Evolutionary conservation across 2,888 invertebrate genomes (phyloP).

Genomic region (Bhutanitis thaidina): DNA sequence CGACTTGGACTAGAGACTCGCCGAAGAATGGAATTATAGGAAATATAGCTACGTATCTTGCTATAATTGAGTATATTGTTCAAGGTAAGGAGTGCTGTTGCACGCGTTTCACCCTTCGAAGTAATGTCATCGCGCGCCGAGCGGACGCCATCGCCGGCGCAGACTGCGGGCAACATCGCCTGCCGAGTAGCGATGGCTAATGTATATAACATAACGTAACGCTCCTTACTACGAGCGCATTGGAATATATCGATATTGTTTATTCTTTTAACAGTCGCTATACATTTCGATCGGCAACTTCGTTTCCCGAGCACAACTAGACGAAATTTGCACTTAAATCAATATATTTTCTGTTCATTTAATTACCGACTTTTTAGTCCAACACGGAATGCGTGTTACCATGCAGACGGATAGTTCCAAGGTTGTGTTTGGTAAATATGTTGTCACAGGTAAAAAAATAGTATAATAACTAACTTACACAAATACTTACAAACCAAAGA

Average conservation of each 20-base stretch:
- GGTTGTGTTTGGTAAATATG: background rate
- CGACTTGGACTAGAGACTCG: too few relatives aligned
- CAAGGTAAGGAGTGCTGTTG: too few relatives aligned
- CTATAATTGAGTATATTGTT: too few relatives aligned
- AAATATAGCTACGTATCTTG: too few relatives aligned
- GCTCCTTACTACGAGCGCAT: background rate
- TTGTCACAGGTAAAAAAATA: background rate
- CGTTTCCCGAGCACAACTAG: background rate
- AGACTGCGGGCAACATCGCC: background rate
- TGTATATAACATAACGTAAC: too few relatives aligned
- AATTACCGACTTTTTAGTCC: too few relatives aligned
- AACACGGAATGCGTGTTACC: background rate
- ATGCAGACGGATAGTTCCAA: background rate
- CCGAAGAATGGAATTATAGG: too few relatives aligned
- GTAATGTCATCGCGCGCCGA: background rate
- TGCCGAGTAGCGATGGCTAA: too few relatives aligned
- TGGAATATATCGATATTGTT: background rate
- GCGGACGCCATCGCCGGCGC: background rate
- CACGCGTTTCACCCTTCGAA: background rate
- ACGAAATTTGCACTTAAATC: too few relatives aligned
- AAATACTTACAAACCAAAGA: conserved; percentile 29
- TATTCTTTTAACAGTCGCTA: background rate
- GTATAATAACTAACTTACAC: conserved; percentile 11
- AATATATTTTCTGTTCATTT: too few relatives aligned
- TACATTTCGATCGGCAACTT: background rate